These are phyloP conservation scores for Listronotus bonariensis DNA, from an alignment of 1,140 invertebrate species.

Conservation along the genomic window DNA sequence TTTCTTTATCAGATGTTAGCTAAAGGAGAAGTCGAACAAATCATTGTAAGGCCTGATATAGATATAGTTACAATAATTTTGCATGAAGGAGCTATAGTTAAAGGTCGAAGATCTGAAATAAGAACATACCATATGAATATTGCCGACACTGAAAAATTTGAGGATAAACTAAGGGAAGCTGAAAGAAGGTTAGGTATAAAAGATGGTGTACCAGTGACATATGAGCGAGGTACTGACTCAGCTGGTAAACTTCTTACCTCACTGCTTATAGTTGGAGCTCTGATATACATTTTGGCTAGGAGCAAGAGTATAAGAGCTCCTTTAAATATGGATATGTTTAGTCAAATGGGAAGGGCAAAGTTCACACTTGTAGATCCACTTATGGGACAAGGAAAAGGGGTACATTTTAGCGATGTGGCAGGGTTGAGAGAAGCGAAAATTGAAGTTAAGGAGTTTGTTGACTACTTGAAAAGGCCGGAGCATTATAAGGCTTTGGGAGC, in stretches of 20 bases:
- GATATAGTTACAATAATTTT: conserved; percentile 84
- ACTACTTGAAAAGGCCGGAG: conserved; percentile 93
- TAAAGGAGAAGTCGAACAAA: conserved; percentile 89
- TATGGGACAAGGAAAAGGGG: conserved; percentile 79
- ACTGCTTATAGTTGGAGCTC: conserved; percentile 67
- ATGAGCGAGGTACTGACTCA: conserved; percentile 75
- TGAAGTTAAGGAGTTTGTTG: conserved; percentile 98
- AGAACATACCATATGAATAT: conserved; percentile 81
- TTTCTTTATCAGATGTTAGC: conserved; percentile 91
- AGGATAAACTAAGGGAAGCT: conserved; percentile 83
- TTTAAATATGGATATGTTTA: conserved; percentile 75
- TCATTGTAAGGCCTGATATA: conserved; percentile 81
- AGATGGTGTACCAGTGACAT: conserved; percentile 79
- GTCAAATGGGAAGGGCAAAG: conserved; percentile 81
- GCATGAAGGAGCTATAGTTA: conserved; percentile 83
- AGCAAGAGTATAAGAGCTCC: conserved; percentile 70
- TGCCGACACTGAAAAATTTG: conserved; percentile 79
- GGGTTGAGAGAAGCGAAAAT: conserved; percentile 95
- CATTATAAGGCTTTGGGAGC: conserved; percentile 90
- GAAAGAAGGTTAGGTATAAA: conserved; percentile 81
- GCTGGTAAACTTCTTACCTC: conserved; percentile 73
- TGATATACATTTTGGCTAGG: conserved; percentile 70
- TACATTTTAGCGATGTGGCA: conserved; percentile 94
- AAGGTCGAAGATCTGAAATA: conserved; percentile 72
- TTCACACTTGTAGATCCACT: conserved; percentile 91